Evolutionary conservation across 2,113 vertebrate genomes (phyloP), one percentile per base, ranked within the genome.

Genomic region (Rhombomys opimus): DNA sequence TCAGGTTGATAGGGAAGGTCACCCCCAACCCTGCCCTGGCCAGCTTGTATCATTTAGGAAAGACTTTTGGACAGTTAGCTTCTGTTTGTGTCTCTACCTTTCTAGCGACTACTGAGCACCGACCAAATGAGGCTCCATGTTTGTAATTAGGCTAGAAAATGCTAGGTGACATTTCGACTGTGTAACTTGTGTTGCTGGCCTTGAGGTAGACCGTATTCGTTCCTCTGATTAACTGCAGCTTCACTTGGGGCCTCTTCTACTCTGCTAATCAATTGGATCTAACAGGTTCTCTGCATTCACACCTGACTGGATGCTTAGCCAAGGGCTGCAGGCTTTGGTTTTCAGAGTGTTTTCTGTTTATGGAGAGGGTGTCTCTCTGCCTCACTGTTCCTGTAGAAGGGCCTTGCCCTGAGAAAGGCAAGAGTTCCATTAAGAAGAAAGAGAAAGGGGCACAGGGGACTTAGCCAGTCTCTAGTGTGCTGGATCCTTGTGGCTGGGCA

Each of bases 91-190:
- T 87, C 35, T 96, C 95, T 96, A 93, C 93, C 78, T 95, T 78
- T 89, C 75, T 46, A 90, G 92, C 95, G 95, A 92, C 94, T 95
- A 22, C 96, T 96, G 95, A 96, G 96, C 96, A 96, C 86, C 93
- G 87, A 75, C 96, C 57, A 70, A 78, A 25, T 0, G 91, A 94
- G 97, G 95, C 95, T 82, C 77, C 32, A 65, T 72, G 1, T 95
- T 97, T 96, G 93, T 12, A 96, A 96, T 98, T 96, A 95, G 97
- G 30, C 97, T 96, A 96, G 91, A 89, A 27, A 87, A 82, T 94
- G 75, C 87, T 87, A 4, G 90, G 23, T 35, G 59, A 92, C 95
- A 90, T 75, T 97, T 35, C 80, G 92, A 89, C 94, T 92, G 92
- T 63, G 73, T 89, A 22, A 27, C 90, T 9, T 7, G 1, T 0